A percentile compares a stretch with the other conserved stretches of the same genome.
These are phyloP conservation scores for Zelostemma sp. DNA, from an alignment of 1,140 invertebrate species.

Conservation along the genomic window DNA sequence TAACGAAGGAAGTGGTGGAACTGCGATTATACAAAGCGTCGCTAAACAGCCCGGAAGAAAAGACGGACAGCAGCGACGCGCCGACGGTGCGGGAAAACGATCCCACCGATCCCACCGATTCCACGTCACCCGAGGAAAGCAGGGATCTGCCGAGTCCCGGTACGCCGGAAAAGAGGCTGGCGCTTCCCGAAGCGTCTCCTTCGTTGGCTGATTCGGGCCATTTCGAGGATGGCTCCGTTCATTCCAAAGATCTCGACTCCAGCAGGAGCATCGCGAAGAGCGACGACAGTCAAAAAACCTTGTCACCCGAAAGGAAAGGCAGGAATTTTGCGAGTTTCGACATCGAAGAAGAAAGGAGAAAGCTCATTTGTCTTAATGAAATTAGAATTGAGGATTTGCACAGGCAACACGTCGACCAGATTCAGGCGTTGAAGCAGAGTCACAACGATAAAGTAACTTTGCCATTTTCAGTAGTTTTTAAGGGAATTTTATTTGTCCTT, in stretches of 20 bases:
- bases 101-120: too few species aligned
- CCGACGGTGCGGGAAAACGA: slow-evolving; percentile 79
- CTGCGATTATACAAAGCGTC: slow-evolving; percentile 83
- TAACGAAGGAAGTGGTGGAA: slow-evolving; percentile 87
- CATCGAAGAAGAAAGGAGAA: slow-evolving; percentile 74
- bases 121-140: too few species aligned
- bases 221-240: slow-evolving; percentile 83
- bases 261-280: slow-evolving; percentile 62
- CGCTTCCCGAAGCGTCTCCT: slow-evolving; percentile 18
- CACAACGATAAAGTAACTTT: slow-evolving; percentile 80
- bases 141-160: slow-evolving; percentile 21
- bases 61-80: slow-evolving; percentile 79
- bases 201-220: slow-evolving; percentile 88
- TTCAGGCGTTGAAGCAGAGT: slow-evolving; percentile 79
- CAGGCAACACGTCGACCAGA: slow-evolving; percentile 76
- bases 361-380: slow-evolving; percentile 79
- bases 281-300: slow-evolving; percentile 11
- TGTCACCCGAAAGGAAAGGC: slow-evolving; percentile 7
- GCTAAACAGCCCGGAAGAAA: slow-evolving; percentile 79
- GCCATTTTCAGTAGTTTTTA: too few species aligned
- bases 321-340: slow-evolving; percentile 53
- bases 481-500: too few species aligned
- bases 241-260: slow-evolving; percentile 77
- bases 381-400: slow-evolving; percentile 81
- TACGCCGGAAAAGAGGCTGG: slow-evolving; percentile 48